Evolutionary conservation across 1,140 invertebrate species (phyloP), one percentile per base, ranked within the genome.

Genomic region (Rhizoglyphus robini): DNA sequence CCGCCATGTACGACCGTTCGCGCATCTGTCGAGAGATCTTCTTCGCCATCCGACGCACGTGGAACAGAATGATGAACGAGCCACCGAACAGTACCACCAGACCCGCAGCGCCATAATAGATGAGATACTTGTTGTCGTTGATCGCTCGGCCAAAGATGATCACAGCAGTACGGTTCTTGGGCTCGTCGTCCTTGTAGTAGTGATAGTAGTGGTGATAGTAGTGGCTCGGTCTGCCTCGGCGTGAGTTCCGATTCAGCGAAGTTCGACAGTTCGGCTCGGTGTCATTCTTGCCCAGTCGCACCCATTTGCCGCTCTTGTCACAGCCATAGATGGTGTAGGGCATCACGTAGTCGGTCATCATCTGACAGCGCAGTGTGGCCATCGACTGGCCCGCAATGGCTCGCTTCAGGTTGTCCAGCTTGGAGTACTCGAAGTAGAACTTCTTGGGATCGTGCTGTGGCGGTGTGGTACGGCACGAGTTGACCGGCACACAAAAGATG

Each of bases 21-120:
- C 63, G 38, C 63, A 64, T 64, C 41, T 64, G 63, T 30, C n/a
- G 18, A 11, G 47, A 51, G 3, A 64, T 64, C 46, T 64, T 64
- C 27, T 64, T 64, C 5, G 63, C 63, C 38, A 64, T 30, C 8
- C 63, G 13, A 20, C 63, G 2, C 2, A 64, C 46, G 27, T 64
- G 63, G 23, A 49, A 49, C 4, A 64, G 27, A 4, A 64, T 64
- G 8, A 64, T 51, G 34, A 49, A 48, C 13, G 63, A 64, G 4
- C 46, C 63, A 3, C 20, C 8, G 27, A 64, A 64, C n/a, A 64
- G 46, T 11, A 64, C 4, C 4, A 51, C 30, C 3, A 64, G 15
- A 20, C 63, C 63, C 1, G 46, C 29, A 32, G 4, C 63, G n/a
- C 63, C 63, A 57, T 49, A 64, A 38, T 49, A 64, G 8, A 48